phyloP scores from a whole-genome alignment of 2,888 invertebrate species.

The Acleris sparsana region DNA sequence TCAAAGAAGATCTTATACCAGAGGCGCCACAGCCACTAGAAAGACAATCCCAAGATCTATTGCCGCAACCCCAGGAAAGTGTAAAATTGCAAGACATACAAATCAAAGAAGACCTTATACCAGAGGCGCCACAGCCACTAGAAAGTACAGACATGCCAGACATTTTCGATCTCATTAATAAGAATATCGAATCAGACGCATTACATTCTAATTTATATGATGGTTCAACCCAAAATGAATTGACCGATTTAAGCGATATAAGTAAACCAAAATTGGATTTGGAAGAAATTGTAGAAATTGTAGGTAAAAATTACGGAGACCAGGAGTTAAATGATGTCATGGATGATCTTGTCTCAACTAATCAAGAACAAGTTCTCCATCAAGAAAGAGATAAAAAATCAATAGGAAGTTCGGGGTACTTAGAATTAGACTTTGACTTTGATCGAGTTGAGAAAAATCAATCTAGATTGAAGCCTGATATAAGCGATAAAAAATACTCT shows the following conservation, averaged over 20 bases:
- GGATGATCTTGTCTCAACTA: not conserved
- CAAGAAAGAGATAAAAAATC: not conserved
- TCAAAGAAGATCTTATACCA: not conserved
- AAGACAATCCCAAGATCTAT: not conserved
- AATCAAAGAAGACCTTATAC: not conserved
- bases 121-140: too few relatives aligned
- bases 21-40: too few relatives aligned
- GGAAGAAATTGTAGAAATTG: not conserved
- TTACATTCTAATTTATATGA: not conserved
- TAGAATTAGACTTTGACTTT: not conserved
- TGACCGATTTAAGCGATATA: not conserved
- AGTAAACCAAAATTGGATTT: not conserved
- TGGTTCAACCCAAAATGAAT: not conserved
- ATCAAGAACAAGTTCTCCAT: not conserved
- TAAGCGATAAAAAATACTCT: not conserved
- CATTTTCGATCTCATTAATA: too few relatives aligned
- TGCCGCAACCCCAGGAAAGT: not conserved
- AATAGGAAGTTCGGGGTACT: too few relatives aligned
- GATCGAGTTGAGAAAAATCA: not conserved
- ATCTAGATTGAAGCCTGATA: conserved; percentile 1
- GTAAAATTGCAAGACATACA: conserved; percentile 1
- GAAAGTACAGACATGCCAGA: too few relatives aligned
- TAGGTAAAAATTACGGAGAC: not conserved
- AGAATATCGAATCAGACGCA: too few relatives aligned
- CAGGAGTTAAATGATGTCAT: not conserved